Percentiles rank a stretch among this genome's conserved stretches.
Evolutionary conservation across 1,140 invertebrate species (phyloP).

Genomic region (Drosophila sp.): DNA sequence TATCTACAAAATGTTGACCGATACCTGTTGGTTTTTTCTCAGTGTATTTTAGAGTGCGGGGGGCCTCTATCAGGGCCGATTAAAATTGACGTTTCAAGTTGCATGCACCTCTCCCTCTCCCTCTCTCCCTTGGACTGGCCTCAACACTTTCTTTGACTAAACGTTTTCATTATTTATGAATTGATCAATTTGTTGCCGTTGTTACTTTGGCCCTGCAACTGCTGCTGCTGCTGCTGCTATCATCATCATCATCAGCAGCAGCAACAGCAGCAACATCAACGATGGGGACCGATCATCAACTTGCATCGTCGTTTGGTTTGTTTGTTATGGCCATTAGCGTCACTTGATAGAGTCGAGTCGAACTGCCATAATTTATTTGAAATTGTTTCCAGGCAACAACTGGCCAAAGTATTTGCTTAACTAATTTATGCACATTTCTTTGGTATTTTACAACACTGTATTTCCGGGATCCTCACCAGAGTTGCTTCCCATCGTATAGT

Average conservation of each 20-base stretch:
- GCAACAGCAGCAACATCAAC: background rate
- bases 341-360: slow-evolving; percentile 58
- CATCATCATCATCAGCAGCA: slow-evolving; percentile 30
- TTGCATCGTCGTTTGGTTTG: slow-evolving; percentile 77
- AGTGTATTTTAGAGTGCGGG: slow-evolving; percentile 26
- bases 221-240: slow-evolving; percentile 23
- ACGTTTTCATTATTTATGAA: slow-evolving; percentile 81
- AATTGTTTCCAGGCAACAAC: slow-evolving; percentile 63
- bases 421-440: slow-evolving; percentile 69
- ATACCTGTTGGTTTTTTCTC: slow-evolving; percentile 6
- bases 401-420: slow-evolving; percentile 70
- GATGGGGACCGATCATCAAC: slow-evolving; percentile 32
- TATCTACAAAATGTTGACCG: too few relatives aligned
- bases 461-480: background rate
- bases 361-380: slow-evolving; percentile 71
- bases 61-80: slow-evolving; percentile 63
- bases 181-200: slow-evolving; percentile 75
- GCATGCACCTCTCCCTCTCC: slow-evolving; percentile 42
- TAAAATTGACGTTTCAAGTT: slow-evolving; percentile 77
- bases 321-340: slow-evolving; percentile 78
- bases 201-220: slow-evolving; percentile 49
- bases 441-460: slow-evolving; percentile 6
- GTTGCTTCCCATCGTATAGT: background rate
- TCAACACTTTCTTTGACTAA: slow-evolving; percentile 76
- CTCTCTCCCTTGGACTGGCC: background rate